Conservation (phyloP, 2,113 vertebrate genomes). For the Boleophthalmus pectinirostris region DNA sequence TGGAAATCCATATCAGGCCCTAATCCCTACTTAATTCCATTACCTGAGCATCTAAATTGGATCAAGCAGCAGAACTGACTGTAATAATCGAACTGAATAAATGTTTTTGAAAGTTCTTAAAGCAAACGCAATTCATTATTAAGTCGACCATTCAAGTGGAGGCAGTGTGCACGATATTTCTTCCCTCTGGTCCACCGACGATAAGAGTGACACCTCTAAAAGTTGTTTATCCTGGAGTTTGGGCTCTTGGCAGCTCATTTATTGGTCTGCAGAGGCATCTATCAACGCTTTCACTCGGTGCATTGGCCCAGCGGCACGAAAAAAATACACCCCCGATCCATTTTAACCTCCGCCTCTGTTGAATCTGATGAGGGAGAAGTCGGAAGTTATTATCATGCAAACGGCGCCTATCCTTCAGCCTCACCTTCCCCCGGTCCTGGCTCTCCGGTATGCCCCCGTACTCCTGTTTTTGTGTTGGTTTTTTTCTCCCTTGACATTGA, state of each 20-base stretch:
- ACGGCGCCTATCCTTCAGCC: constrained; percentile 2
- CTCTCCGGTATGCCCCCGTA: neutral
- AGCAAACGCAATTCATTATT: neutral
- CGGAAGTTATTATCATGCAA: constrained; percentile 7
- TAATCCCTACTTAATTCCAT: too few relatives aligned
- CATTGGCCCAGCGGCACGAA: neutral
- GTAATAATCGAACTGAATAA: neutral
- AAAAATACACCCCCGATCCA: neutral
- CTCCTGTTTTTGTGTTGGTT: neutral
- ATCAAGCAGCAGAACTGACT: too few relatives aligned
- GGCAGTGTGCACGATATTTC: neutral
- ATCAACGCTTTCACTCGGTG: neutral
- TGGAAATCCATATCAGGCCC: too few relatives aligned
- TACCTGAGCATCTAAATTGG: too few relatives aligned
- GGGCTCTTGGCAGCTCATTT: constrained; percentile 5
- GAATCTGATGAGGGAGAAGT: constrained; percentile 1
- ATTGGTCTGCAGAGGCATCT: constrained; percentile 7
- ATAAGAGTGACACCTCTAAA: constrained; percentile 10
- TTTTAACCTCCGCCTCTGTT: neutral
- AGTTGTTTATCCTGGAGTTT: constrained; percentile 6
- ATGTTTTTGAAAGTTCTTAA: neutral
- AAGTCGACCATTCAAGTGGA: neutral
- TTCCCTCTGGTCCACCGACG: neutral
- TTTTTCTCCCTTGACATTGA: constrained; percentile 1
- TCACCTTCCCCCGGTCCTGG: neutral